Base-by-base conservation (phyloP, 2,113 vertebrate genomes). In the Gobiocypris rarus region DNA sequence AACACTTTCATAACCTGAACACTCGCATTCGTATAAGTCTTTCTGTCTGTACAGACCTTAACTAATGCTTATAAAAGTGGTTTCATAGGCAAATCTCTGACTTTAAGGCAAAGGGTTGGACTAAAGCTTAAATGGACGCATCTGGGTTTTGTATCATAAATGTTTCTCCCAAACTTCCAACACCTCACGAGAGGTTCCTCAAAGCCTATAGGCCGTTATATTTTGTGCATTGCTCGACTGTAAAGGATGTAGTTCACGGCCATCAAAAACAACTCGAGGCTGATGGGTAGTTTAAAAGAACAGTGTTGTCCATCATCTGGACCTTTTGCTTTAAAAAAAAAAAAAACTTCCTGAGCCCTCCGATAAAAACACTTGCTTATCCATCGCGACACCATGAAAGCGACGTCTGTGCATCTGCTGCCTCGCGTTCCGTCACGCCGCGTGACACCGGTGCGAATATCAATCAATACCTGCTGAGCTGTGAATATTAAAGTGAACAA, bases 51-150 rank as follows among this genome's bases (percentile, higher is more conserved):
- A 78, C 22, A 63, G 54, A 85, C 63, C 45, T 67, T 78, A 50
- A 52, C 41, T 69, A 61, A 75, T 70, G 43, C 31, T 86, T 83
- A 82, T 7, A 86, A 86, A 84, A 86, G 80, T 71, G 58, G 77
- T 70, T 78, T 61, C 26, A 83, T 34, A 85, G 77, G 84, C 84
- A 84, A 75, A 88, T 77, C 54, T 70, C 26, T 56, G 75, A 78
- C 26, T 61, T 88, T 88, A 88, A 88, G 87, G 87, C 87, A 88
- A 85, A 85, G 71, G 87, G 87, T 85, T 87, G 43, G 83, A 88
- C 75, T 81, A 88, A 88, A 88, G 87, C 87, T 88, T 84, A 74
- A 50, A 65, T 79, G 83, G 65, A 79, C 43, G 26, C 34, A 71
- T 74, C 45, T 75, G 69, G 61, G 67, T 79, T 59, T 26, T 52